Conservation (phyloP, 2,113 vertebrate species). For the Megaptera novaeangliae region DNA sequence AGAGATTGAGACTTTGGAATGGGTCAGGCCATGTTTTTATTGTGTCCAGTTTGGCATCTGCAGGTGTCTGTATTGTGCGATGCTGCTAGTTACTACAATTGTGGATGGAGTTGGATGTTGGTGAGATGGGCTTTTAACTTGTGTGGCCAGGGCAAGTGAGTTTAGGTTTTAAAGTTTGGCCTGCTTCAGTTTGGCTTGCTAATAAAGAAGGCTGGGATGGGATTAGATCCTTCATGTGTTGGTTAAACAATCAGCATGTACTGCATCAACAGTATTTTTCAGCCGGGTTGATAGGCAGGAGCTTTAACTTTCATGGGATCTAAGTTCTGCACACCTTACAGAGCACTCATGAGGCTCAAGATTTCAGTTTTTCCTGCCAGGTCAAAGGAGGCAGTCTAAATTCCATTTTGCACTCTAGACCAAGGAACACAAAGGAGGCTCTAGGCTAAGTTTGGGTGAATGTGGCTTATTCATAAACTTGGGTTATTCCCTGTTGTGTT, state of each 20-base stretch:
- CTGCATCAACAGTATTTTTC: background rate
- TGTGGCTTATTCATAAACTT: background rate
- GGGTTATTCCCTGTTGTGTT: background rate
- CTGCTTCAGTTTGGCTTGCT: background rate
- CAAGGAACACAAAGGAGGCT: background rate
- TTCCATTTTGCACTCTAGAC: background rate
- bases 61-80: background rate
- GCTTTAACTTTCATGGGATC: background rate
- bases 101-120: background rate
- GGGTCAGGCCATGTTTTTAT: background rate
- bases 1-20: background rate
- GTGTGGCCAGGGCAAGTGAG: background rate
- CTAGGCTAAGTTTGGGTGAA: background rate
- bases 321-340: background rate
- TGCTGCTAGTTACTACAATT: background rate
- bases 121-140: background rate
- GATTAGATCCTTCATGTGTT: background rate
- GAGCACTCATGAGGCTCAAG: background rate
- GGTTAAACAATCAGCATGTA: background rate
- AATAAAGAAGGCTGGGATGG: background rate
- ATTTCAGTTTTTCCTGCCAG: background rate
- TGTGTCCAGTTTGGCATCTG: background rate
- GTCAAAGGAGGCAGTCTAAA: background rate
- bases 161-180: background rate
- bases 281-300: background rate